A percentile compares a stretch with the other conserved stretches of the same genome.
phyloP scores from a whole-genome alignment of 2,797 vertebrate species.

The Gymnothorax javanicus region DNA sequence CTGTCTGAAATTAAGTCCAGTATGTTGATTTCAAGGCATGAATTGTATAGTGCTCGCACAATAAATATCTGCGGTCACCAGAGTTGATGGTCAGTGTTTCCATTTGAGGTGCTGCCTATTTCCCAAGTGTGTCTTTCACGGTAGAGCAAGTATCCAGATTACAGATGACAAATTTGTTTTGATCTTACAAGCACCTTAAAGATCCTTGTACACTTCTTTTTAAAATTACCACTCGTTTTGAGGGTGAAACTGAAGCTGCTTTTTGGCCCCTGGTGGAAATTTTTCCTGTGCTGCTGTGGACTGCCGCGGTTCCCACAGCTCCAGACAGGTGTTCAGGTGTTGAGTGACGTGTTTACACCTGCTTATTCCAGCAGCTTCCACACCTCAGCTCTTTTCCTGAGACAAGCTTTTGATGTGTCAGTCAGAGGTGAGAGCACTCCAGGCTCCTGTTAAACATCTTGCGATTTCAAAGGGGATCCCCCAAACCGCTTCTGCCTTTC shows the following conservation, averaged over 20 bases:
- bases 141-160: no score
- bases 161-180: no score
- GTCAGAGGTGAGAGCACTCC: neutral
- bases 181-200: no score
- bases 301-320: neutral
- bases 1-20: no score
- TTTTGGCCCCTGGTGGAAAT: neutral
- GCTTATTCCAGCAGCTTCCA: neutral
- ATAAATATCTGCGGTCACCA: no score
- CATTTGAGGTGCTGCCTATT: no score
- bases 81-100: no score
- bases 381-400: neutral
- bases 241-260: neutral
- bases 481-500: neutral
- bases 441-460: conserved; percentile 9
- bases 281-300: neutral
- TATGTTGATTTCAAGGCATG: no score
- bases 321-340: neutral
- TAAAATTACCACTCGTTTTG: no score
- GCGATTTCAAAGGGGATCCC: conserved; percentile 39
- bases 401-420: neutral
- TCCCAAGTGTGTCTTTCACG: no score
- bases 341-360: conserved; percentile 13
- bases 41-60: no score
- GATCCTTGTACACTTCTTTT: no score